Base-by-base conservation (phyloP, 2,113 vertebrate species). In the Lepidothrix coronata region DNA sequence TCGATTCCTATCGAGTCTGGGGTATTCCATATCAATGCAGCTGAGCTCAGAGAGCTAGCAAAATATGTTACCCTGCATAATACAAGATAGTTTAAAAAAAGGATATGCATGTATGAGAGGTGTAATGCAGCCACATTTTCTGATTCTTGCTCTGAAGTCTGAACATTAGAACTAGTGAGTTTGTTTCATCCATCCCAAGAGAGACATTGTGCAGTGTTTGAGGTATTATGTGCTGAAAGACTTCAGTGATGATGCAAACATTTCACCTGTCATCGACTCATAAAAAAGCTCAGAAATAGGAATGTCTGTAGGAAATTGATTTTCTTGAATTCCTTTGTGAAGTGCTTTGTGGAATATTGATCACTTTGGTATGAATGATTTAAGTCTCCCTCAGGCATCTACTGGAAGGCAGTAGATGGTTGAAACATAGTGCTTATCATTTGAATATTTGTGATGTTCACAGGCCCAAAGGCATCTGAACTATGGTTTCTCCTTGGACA, bases 241-340 rank as follows among this genome's bases (percentile, higher is more conserved):
- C 65, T 83, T 97, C 86, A 89, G 92, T 96, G 97, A 79, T 12
- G 76, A 97, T 92, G 95, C 85, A 95, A 97, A 93, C 62, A 77
- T 94, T 98, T 91, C 91, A 96, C 95, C 96, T 97, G 94, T 95
- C 96, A 94, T 59, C 97, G 95, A 96, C 89, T 97, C 96, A 96
- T 94, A 83, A 93, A 82, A 96, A 79, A 59, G 39, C 91, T 96
- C 91, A 93, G 89, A 97, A 97, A 96, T 95, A 96, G 90, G 73
- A 86, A 78, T 24, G 57, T 79, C 84, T 89, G 89, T 93, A 95
- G 88, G 85, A 97, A 98, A 97, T 93, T 93, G 95, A 96, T 97
- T 97, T 97, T 97, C 95, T 97, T 91, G 96, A 95, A 97, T 96
- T 96, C 95, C 71, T 95, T 85, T 95, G 88, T 88, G 91, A 95